phyloP scores from a whole-genome alignment of 1,140 invertebrate species.

The Panagrolaimus sp. region DNA sequence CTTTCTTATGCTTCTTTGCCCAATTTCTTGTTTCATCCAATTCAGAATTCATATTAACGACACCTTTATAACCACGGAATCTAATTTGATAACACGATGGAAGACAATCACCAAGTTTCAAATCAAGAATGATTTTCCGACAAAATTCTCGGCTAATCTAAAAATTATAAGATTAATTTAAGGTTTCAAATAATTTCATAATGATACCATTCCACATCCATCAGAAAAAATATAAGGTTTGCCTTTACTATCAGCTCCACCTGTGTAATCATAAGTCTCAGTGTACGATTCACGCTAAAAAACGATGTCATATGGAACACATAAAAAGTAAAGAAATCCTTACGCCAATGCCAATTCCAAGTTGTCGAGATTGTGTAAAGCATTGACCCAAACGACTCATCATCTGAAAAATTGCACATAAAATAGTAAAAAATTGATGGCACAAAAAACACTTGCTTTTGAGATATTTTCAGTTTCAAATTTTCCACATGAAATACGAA shows the following conservation, averaged over 20 bases:
- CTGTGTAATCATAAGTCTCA: not conserved
- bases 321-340: not conserved
- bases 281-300: not conserved
- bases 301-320: not conserved
- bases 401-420: not conserved
- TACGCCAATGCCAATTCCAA: not conserved
- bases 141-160: not conserved
- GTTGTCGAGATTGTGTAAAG: conserved; percentile 8
- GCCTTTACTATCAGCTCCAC: not conserved
- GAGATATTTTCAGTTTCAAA: not conserved
- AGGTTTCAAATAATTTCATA: too few relatives aligned
- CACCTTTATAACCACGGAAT: conserved; percentile 16
- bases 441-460: not conserved
- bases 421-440: too few relatives aligned
- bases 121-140: conserved; percentile 26
- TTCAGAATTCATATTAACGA: not conserved
- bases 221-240: conserved; percentile 8
- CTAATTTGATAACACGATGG: conserved; percentile 17
- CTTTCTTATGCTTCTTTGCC: conserved; percentile 13
- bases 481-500: not conserved
- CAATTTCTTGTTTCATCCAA: not conserved
- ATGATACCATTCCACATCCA: conserved; percentile 25
- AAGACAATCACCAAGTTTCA: not conserved
- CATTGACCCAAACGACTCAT: conserved; percentile 7
- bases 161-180: not conserved